A percentile compares a stretch with the other conserved stretches of the same genome.
Conservation (phyloP, 2,113 vertebrate species). For the Tyrannus savana region DNA sequence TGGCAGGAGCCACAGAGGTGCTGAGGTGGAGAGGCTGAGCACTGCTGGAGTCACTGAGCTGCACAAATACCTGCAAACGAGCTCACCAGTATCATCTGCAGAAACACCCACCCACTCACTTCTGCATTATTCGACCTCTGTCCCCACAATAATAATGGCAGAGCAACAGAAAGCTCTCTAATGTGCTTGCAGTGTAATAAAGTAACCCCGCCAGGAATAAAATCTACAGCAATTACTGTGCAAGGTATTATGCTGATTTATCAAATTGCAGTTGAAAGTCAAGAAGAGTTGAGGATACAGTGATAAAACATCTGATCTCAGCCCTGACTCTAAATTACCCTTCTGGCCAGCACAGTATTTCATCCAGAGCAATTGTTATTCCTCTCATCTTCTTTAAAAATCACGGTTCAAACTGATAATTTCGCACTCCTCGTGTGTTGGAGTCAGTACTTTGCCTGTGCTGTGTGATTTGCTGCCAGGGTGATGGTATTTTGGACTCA, state of each 20-base stretch:
- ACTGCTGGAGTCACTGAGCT: neutral
- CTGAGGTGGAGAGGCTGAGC: neutral
- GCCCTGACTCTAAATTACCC: neutral
- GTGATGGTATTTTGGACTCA: neutral
- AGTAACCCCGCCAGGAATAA: conserved; percentile 10
- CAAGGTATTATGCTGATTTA: conserved; percentile 43
- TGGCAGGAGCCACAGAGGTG: neutral
- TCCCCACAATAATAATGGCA: neutral
- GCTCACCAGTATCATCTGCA: neutral
- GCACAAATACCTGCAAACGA: neutral
- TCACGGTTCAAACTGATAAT: neutral
- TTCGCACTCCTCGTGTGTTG: neutral
- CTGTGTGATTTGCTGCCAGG: neutral
- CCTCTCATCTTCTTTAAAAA: neutral
- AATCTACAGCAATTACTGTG: neutral
- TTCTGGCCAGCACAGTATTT: neutral
- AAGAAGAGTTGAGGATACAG: neutral
- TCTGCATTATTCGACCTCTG: neutral
- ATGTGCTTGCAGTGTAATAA: neutral
- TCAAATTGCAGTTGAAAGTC: conserved; percentile 43
- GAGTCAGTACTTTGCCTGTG: neutral
- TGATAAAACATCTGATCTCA: conserved; percentile 26
- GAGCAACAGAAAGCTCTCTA: neutral
- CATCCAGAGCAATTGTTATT: neutral
- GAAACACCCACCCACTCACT: neutral